Conservation (phyloP, 2,113 vertebrate genomes). For the Caranx melampygus region DNA sequence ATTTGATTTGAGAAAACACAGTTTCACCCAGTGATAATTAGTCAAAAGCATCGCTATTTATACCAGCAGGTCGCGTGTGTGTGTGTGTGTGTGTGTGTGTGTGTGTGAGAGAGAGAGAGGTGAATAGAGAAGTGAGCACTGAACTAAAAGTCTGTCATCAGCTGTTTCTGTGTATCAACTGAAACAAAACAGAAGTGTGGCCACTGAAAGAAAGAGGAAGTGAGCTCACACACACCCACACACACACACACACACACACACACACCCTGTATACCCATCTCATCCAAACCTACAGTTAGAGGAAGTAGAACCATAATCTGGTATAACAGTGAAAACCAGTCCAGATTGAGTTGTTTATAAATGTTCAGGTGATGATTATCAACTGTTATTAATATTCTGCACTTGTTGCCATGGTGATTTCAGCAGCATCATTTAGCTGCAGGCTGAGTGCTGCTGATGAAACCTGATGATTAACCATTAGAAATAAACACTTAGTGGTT, state of each 20-base stretch:
- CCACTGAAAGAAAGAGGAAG: conserved; percentile 20
- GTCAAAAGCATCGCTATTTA: too few species aligned
- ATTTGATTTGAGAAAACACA: too few species aligned
- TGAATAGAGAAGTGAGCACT: neutral
- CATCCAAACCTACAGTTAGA: neutral
- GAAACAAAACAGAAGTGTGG: conserved; percentile 53
- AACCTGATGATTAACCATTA: too few species aligned
- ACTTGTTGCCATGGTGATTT: neutral
- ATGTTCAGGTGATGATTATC: neutral
- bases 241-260: neutral
- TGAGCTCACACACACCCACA: neutral
- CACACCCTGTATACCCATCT: neutral
- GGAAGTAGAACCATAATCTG: neutral
- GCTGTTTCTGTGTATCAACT: conserved; percentile 53
- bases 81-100: conserved; percentile 14
- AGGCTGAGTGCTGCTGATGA: neutral
- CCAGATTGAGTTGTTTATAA: neutral
- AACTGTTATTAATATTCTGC: neutral
- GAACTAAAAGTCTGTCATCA: conserved; percentile 52
- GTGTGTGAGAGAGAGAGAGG: neutral
- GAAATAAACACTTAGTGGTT: too few species aligned
- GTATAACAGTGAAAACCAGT: neutral
- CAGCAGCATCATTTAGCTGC: neutral
- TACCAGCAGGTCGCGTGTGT: conserved; percentile 25
- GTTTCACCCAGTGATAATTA: too few species aligned